phyloP scores from a whole-genome alignment of 2,888 invertebrate species.

The Dynastes tityus region DNA sequence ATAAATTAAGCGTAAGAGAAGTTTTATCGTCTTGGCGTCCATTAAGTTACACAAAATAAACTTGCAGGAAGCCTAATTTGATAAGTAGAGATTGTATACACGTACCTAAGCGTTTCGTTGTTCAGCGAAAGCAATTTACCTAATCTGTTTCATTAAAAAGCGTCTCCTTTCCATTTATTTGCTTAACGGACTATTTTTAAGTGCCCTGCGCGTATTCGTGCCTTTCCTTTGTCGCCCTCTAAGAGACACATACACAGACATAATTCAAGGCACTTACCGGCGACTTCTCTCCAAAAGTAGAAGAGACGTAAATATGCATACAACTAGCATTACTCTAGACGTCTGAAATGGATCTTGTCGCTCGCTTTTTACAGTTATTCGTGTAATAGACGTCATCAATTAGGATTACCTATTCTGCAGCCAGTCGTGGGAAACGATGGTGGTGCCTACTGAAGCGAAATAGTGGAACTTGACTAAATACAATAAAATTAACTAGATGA shows the following conservation, averaged over 20 bases:
- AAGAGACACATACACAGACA: not conserved
- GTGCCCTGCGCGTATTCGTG: not conserved
- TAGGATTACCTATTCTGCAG: constrained; percentile 35
- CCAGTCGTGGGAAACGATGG: constrained; percentile 8
- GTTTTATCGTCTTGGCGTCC: no score
- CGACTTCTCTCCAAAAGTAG: not conserved
- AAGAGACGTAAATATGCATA: not conserved
- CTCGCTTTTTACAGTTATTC: constrained; percentile 32
- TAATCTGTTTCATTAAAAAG: no score
- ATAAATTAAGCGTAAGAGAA: no score
- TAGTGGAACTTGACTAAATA: not conserved
- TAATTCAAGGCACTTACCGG: constrained; percentile 14
- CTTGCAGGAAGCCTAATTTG: no score
- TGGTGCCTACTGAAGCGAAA: constrained; percentile 11
- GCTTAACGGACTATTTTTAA: constrained; percentile 1
- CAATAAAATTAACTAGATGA: not conserved
- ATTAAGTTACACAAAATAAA: no score
- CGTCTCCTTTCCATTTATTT: not conserved
- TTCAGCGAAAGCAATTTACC: no score
- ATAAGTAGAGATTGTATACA: no score
- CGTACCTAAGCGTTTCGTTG: no score
- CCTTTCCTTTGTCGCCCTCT: not conserved
- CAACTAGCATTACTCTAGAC: constrained; percentile 18
- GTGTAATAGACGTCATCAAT: constrained; percentile 41
- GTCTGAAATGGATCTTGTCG: constrained; percentile 24